Percentiles rank a stretch among this genome's conserved stretches.
Conservation (phyloP, 2,888 invertebrate species). For the Charanyca ferruginea region DNA sequence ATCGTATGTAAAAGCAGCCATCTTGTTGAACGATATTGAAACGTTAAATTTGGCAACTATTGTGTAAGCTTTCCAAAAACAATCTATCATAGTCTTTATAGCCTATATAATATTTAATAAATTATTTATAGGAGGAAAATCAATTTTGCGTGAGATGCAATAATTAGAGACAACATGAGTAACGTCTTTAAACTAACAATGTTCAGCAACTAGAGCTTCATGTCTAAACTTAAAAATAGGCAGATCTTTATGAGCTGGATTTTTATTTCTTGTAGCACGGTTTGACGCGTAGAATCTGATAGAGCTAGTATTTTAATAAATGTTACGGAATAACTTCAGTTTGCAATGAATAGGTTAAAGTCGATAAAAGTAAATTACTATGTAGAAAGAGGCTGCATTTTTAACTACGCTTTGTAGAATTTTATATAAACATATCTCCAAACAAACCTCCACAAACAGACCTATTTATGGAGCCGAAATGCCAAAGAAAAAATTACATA, state of each 20-base stretch:
- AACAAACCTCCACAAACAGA: not conserved
- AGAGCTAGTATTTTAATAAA: too few relatives aligned
- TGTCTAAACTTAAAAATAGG: too few relatives aligned
- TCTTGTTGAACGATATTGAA: constrained; percentile 65
- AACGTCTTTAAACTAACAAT: not conserved
- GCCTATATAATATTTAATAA: not conserved
- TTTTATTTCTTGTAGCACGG: not conserved
- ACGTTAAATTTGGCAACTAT: constrained; percentile 11
- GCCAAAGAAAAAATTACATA: not conserved
- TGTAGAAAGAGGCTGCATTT: too few relatives aligned
- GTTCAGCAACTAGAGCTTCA: too few relatives aligned
- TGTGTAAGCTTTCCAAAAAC: not conserved
- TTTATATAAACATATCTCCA: too few relatives aligned
- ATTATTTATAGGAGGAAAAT: not conserved
- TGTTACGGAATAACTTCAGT: too few relatives aligned
- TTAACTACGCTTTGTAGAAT: too few relatives aligned
- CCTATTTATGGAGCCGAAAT: not conserved
- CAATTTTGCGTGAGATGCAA: not conserved
- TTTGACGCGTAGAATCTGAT: not conserved
- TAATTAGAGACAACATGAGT: not conserved
- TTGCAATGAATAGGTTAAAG: too few relatives aligned
- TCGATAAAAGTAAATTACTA: too few relatives aligned
- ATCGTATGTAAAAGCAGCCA: constrained; percentile 65
- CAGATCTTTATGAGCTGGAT: not conserved
- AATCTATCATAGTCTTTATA: not conserved